A percentile compares a stretch with the other conserved stretches of the same genome.
Conservation (phyloP, 2,113 vertebrate species). For the Herpailurus yagouaroundi region DNA sequence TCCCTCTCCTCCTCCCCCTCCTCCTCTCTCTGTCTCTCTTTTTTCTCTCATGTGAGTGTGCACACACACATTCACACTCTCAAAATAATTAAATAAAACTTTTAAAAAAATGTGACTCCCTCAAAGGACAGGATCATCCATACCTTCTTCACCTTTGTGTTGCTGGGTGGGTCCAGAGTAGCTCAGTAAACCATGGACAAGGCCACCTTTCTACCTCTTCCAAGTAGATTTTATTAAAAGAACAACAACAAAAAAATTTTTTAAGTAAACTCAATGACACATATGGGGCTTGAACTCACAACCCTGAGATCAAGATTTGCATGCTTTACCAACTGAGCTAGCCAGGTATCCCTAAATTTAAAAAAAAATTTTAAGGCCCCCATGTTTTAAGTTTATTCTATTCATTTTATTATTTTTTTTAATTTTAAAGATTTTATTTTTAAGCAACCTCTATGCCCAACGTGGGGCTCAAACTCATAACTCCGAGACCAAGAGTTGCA, state of each 20-base stretch:
- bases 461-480: not conserved
- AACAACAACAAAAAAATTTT: too few species aligned
- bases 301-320: not conserved
- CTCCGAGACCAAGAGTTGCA: not conserved
- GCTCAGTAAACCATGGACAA: not conserved
- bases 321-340: not conserved
- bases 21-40: too few species aligned
- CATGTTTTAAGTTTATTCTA: conserved; percentile 9
- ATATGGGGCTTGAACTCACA: not conserved
- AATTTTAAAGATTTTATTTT: not conserved
- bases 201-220: not conserved
- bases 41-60: too few species aligned
- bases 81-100: too few species aligned
- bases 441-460: not conserved
- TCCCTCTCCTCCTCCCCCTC: too few species aligned
- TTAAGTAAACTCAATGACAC: not conserved
- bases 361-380: not conserved
- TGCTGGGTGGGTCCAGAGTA: not conserved
- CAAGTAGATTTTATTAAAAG: not conserved
- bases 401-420: not conserved
- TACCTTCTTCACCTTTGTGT: not conserved
- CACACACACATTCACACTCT: too few species aligned
- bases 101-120: not conserved
- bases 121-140: not conserved
- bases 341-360: not conserved